Base-by-base conservation (phyloP, 2,113 vertebrate species). In the Ceyx cyanopectus region DNA sequence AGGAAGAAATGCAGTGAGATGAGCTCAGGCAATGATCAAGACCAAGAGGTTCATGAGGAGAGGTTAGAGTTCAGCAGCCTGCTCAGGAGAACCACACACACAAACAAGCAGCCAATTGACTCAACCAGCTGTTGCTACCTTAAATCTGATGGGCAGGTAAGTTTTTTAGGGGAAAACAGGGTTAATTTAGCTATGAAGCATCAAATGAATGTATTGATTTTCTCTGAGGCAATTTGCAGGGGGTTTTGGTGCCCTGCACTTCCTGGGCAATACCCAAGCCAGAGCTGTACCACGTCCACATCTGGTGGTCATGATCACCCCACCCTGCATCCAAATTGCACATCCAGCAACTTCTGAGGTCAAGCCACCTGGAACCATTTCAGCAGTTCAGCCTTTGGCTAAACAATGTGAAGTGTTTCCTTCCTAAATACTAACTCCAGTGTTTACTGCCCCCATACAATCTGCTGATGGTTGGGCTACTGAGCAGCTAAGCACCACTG, bases 391-490 rank as follows among this genome's bases (percentile, higher is more conserved):
- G 34, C 24, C 54, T 65, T 92, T 92, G 65, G 53, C 27, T 94
- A 91, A 96, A 93, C 53, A 91, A 41, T 58, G 73, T 89, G 41
- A 94, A 94, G 89, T 89, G 72, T 62, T 91, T 89, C 81, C 81
- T 94, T 94, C 81, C 95, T 91, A 73, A 89, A 76, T 57, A 48
- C 23, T 84, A 84, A 78, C 54, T 65, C 48, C 65, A 21, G 41
- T 85, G n/a, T 88, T 94, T 93, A 72, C 70, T 75, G 40, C 37
- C 58, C 68, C 10, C 29, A 85, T 48, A 32, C 73, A 73, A 72
- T 26, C 48, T 79, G 34, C 20, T 87, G 74, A 56, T 23, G 5
- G 16, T 40, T 65, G 37, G 66, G 23, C 34, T 92, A n/a, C 66
- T 81, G 53, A 77, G 45, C 3, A 9, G 45, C 68, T 81, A 54